These are phyloP conservation scores for Thryonomys swinderianus DNA, from an alignment of 2,113 vertebrate species.

Conservation along the genomic window DNA sequence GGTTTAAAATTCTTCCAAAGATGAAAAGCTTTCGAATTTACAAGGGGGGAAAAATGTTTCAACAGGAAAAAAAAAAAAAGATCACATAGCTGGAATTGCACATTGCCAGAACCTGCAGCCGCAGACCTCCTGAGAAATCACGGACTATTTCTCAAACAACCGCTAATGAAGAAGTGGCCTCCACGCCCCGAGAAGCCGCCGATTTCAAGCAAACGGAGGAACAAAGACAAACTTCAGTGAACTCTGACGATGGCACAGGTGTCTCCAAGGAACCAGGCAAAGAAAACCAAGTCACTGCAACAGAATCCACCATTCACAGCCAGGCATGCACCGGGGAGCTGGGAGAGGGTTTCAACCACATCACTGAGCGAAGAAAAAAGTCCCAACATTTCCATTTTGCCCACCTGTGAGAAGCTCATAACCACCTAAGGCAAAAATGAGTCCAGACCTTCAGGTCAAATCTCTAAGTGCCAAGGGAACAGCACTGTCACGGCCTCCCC, in stretches of 20 bases:
- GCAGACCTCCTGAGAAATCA: not conserved
- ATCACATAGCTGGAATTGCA: not conserved
- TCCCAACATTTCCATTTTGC: not conserved
- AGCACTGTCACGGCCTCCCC: not conserved
- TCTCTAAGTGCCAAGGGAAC: not conserved
- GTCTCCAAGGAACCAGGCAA: not conserved
- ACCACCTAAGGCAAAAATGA: not conserved
- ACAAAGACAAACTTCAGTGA: not conserved
- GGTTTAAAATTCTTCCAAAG: not conserved
- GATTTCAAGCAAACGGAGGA: not conserved
- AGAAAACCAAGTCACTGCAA: not conserved
- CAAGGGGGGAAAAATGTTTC: not conserved
- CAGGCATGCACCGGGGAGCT: not conserved
- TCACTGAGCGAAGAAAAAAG: not conserved
- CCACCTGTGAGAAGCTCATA: not conserved
- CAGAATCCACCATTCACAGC: not conserved
- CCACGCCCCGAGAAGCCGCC: not conserved
- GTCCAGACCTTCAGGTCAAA: constrained; percentile 2
- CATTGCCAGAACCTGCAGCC: not conserved
- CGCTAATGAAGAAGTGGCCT: accelerated
- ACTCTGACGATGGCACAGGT: not conserved
- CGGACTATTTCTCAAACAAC: not conserved
- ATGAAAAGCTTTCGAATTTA: not conserved
- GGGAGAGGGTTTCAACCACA: not conserved
- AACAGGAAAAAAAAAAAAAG: not conserved